A percentile compares a stretch with the other conserved stretches of the same genome.
Evolutionary conservation across 2,797 vertebrate genomes (phyloP).

Genomic region (Spea hammondii): DNA sequence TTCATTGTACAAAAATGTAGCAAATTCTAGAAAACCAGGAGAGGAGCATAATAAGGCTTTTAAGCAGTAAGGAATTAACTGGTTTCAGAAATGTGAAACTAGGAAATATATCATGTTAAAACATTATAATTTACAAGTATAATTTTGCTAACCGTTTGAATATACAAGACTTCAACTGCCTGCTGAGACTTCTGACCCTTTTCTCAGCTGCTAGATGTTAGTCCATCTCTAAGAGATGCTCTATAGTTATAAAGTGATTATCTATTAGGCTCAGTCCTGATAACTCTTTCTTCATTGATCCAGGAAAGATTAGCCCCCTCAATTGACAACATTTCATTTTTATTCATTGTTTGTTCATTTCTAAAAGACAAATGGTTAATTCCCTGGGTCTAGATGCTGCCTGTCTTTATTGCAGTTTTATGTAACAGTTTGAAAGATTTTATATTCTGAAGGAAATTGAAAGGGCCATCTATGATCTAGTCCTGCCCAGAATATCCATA

Average conservation of each 20-base stretch:
- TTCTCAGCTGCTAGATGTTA: constrained; percentile 2
- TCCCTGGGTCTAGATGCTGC: too few relatives aligned
- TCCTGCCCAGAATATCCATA: too few relatives aligned
- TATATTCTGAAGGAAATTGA: too few relatives aligned
- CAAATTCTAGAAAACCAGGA: not conserved
- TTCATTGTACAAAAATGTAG: not conserved
- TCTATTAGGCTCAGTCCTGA: constrained; percentile 7
- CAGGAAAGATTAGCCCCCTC: not conserved
- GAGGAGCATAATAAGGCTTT: not conserved
- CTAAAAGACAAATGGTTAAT: too few relatives aligned
- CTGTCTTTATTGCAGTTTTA: not conserved
- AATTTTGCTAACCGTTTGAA: too few relatives aligned
- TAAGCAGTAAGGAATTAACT: not conserved
- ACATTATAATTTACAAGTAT: too few relatives aligned
- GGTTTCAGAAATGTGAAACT: not conserved
- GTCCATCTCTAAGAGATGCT: constrained; percentile 37
- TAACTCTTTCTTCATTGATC: not conserved
- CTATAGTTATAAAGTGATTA: not conserved
- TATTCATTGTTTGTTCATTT: not conserved
- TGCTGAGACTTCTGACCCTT: constrained; percentile 1
- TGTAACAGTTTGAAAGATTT: not conserved
- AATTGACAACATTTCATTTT: not conserved
- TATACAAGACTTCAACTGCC: not conserved
- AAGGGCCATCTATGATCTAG: too few relatives aligned
- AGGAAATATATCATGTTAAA: not conserved